Evolutionary conservation across 2,888 invertebrate species (phyloP).

Genomic region (Phragmatobia fuliginosa): DNA sequence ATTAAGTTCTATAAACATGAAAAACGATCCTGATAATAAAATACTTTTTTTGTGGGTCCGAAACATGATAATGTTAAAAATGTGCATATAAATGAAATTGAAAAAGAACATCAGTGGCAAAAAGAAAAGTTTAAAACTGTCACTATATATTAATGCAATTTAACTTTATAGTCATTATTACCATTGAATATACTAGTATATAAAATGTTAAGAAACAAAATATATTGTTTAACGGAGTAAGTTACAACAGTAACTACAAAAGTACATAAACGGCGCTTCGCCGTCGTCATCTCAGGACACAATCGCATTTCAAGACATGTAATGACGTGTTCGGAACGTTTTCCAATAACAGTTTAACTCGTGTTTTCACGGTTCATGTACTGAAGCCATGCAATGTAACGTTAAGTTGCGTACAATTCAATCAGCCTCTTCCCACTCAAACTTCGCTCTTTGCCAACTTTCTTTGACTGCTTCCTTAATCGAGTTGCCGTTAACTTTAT

Average conservation of each 20-base stretch:
- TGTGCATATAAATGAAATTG: too few species aligned
- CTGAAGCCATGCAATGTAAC: constrained; percentile 47
- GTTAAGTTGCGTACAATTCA: constrained; percentile 66
- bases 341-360: constrained; percentile 50
- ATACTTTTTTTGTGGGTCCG: too few species aligned
- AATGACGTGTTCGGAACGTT: constrained; percentile 39
- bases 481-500: constrained; percentile 80
- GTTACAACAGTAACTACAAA: constrained; percentile 3
- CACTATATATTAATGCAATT: too few species aligned
- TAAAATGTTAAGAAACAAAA: too few species aligned
- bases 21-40: too few species aligned
- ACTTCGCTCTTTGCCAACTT: constrained; percentile 72
- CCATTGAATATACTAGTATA: too few species aligned
- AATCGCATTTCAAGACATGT: constrained; percentile 22
- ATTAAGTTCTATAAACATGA: too few species aligned
- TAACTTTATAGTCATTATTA: too few species aligned
- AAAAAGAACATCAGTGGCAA: too few species aligned
- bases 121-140: too few species aligned
- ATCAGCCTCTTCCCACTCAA: constrained; percentile 65
- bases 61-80: too few species aligned
- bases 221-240: background rate
- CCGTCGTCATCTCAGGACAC: constrained; percentile 13
- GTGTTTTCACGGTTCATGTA: constrained; percentile 42
- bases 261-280: constrained; percentile 9
- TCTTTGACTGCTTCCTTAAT: constrained; percentile 76